Base-by-base conservation (phyloP, 2,113 vertebrate species). In the Onychorhynchus coronatus region DNA sequence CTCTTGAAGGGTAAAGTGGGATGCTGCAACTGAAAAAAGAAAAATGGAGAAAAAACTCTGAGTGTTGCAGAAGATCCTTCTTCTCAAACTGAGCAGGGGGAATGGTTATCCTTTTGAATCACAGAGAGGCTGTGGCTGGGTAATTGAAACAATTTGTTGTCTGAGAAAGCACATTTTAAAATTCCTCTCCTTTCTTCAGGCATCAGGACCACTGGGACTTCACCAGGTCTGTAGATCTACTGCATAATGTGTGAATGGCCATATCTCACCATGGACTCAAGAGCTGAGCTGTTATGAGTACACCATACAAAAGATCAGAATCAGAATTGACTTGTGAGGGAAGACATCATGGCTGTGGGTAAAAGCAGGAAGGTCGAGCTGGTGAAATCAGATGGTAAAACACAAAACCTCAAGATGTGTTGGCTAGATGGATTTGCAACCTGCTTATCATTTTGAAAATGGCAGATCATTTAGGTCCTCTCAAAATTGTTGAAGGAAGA, bases 241-340 rank as follows among this genome's bases (percentile, higher is more conserved):
- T 82, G 33, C 71, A 39, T 87, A 91, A 94, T 55, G 81, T 93
- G 89, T 89, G 90, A 91, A 94, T 71, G 50, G 61, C 52, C 30
- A 14, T 91, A 81, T 93, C 87, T 95, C 91, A 74, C 87, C 61
- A 47, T 39, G 56, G 55, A 92, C 93, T 89, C 92, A 95, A 94
- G 89, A 93, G 91, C 20, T 71, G 85, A 95, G 56, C 85, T 59
- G 33, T 78, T 96, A 49, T 2, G 7, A 74, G 52, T 50, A 33
- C 28, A 77, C 46, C 47, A 80, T 53, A 89, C 91, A 73, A 74
- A 91, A 86, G 52, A 84, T 44, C 65, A 89, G 78, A 91, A 70
- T 87, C 61, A 44, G 62, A 62, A 71, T 4, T 85, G 85, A 85
- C 68, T 97, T 76, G 58, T 8, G 14, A 88, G 13, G 14, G 31